Base-by-base conservation (phyloP, 2,888 invertebrate genomes). In the Empis livida region DNA sequence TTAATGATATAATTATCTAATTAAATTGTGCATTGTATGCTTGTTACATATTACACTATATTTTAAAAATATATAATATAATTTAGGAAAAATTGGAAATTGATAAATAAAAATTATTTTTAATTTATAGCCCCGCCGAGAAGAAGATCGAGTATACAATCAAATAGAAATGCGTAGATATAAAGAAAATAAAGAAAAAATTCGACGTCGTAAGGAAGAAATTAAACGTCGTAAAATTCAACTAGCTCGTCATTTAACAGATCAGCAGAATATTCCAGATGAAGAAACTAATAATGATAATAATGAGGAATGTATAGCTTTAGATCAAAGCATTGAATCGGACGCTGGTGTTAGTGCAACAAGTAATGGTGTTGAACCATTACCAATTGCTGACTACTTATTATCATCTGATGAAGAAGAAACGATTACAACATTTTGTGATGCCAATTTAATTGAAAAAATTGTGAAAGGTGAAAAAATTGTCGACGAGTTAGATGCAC, bases 121-220 rank as follows among this genome's bases (percentile, higher is more conserved):
- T 11, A 17, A 37, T 51, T 59, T 68, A 40, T 64, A 88, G 87
- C 89, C 90, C 0, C 75, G 89, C 31, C 78, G 82, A 2, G 88
- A 89, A 61, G 86, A 87, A 60, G 87, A 87, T 62, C 79, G 79
- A 55, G 56, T 79, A 38, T 78, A 80, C 41, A 80, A 79, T 50
- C 76, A 82, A 51, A 67, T 80, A 50, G 84, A 84, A 60, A 75
- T 82, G 52, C 82, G 82, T 60, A 76, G 82, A 43, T 86, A 86
- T 65, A 82, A 80, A 62, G 81, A 84, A 59, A 84, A 85, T 35
- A 87, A 88, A 61, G 86, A 87, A 60, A 84, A 84, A 63, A 68
- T 86, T 51, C 75, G 83, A 10, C 74, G 80, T 20, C 63, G 69
- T 14, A 68, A 67, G 49, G 68, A 69, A 49, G 55, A 63, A 15